These are phyloP conservation scores for Stenoptilia bipunctidactyla DNA, from an alignment of 2,888 invertebrate genomes.

Conservation along the genomic window DNA sequence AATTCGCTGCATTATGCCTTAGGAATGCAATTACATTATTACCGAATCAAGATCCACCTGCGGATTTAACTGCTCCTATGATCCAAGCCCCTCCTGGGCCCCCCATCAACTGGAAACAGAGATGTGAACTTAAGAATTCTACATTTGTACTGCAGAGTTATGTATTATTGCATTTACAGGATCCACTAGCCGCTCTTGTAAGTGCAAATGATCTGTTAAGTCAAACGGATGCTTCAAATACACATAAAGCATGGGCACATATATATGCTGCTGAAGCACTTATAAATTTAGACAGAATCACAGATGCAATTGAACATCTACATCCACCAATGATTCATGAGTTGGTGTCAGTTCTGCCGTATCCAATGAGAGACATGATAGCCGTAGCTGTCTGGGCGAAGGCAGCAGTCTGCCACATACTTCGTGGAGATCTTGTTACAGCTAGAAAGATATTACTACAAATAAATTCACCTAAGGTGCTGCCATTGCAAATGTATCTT, in stretches of 20 bases:
- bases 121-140: constrained; percentile 73
- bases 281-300: constrained; percentile 83
- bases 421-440: constrained; percentile 55
- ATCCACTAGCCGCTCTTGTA: constrained; percentile 83
- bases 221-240: constrained; percentile 72
- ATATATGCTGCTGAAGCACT: constrained; percentile 92
- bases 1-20: constrained; percentile 90
- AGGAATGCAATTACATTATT: constrained; percentile 85
- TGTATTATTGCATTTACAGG: constrained; percentile 86
- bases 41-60: constrained; percentile 64
- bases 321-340: constrained; percentile 80
- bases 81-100: constrained; percentile 73
- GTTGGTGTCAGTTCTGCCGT: constrained; percentile 50
- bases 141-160: constrained; percentile 87
- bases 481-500: constrained; percentile 69
- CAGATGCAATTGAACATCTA: constrained; percentile 87
- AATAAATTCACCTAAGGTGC: constrained; percentile 56
- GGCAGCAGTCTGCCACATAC: constrained; percentile 60
- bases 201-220: constrained; percentile 81
- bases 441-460: constrained; percentile 60
- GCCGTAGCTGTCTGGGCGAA: constrained; percentile 67
- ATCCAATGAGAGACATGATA: constrained; percentile 56
- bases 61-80: constrained; percentile 33
- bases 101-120: constrained; percentile 72
- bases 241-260: constrained; percentile 82